Evolutionary conservation across 2,888 invertebrate genomes (phyloP), one percentile per base, ranked within the genome.

Genomic region (Synanthedon tipuliformis): DNA sequence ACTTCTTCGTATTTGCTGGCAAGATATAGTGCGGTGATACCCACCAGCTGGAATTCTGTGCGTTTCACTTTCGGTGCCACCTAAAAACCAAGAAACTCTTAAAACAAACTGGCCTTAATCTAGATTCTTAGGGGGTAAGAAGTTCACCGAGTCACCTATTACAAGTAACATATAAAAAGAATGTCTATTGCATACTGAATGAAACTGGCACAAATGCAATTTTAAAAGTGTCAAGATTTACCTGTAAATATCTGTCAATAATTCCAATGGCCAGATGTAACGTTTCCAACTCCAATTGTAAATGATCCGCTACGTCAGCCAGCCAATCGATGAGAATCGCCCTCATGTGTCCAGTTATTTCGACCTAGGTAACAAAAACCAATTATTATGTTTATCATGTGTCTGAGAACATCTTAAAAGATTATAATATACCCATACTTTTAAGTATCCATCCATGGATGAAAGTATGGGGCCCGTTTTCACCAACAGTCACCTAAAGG

Each of bases 1-100:
- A 97, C 93, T 86, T 99, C 99, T 81, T 99, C 98, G 69, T 96
- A 98, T 78, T 99, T 99, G 68, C 94, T 91, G 0, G 98, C 97
- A 53, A 98, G 91, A 66, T 96, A 93, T 89, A 98, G 91, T 0
- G 96, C 93, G 0, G 96, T 92, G 1, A 95, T 93, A 3, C 97
- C 98, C 11, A 97, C 94, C 58, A 98, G 84, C 73, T 98, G 98
- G 55, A 98, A 88, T 62, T 92, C 90, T 59, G 90, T 91, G 59
- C 92, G 90, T 52, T 89, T 88, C 40, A 94, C 90, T 15, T 89
- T 88, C 50, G 88, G 88, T 40, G 89, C 89, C 3, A 73, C 81
- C 93, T 93, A 71, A 51, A 81, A 78, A 60, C 34, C 34, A 10
- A 34, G 34, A 34, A 34, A 10, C 55, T 45, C 2, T 34, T 34